Conservation (phyloP, 2,797 vertebrate genomes). For the Falco peregrinus region DNA sequence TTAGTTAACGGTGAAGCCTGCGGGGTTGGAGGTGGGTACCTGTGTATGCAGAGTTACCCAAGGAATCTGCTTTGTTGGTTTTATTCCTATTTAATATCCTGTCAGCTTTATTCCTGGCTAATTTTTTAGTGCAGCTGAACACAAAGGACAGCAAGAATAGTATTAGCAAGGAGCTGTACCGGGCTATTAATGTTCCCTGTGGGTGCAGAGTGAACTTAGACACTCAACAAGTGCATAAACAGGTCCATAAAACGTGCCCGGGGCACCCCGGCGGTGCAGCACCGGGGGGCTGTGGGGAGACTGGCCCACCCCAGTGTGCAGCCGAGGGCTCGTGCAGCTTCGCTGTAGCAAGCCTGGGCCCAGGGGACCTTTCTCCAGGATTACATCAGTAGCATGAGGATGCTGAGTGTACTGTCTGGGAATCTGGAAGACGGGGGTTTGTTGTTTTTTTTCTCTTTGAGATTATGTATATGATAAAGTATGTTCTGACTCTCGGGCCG, state of each 20-base stretch:
- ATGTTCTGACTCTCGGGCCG: conserved; percentile 7
- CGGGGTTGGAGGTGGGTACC: neutral
- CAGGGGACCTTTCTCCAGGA: conserved; percentile 24
- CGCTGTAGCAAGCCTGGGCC: neutral
- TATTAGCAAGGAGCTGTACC: neutral
- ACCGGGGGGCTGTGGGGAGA: neutral
- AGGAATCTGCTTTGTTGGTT: neutral
- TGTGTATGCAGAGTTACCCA: neutral
- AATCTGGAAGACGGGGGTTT: conserved; percentile 37
- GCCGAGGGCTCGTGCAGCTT: neutral
- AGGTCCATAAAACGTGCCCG: neutral
- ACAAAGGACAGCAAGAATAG: neutral
- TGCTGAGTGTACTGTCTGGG: conserved; percentile 73
- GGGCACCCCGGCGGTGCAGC: neutral
- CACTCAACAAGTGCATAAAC: neutral
- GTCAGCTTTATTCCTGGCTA: neutral
- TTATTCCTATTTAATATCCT: neutral
- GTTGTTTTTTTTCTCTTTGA: neutral
- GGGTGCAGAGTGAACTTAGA: neutral
- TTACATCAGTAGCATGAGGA: conserved; percentile 63
- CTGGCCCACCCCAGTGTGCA: neutral
- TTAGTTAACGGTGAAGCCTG: neutral
- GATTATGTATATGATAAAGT: conserved; percentile 38
- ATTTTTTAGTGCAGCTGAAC: neutral
- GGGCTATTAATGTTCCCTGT: neutral